Evolutionary conservation across 30 jellyfish, hydroid and myxozoan genomes (phyloP).

Genomic region (Catostylus mosaicus): DNA sequence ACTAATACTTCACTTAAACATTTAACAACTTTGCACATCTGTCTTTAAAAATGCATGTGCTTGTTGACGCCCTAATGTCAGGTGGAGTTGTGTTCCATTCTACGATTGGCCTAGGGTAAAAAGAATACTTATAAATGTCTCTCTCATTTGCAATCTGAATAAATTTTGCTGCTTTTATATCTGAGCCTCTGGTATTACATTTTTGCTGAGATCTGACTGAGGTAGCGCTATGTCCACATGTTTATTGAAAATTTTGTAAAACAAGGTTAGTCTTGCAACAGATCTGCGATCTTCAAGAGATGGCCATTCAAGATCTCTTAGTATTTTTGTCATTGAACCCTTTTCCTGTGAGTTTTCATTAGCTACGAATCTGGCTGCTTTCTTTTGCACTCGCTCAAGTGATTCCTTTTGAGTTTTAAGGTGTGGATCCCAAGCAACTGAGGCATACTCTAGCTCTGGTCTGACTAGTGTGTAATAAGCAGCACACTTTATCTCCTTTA

Average conservation of each 20-base stretch:
- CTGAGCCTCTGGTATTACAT: too few relatives aligned
- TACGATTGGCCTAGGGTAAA: not conserved
- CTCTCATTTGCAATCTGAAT: slow-evolving; percentile 5
- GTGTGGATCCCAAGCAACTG: too few relatives aligned
- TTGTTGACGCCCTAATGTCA: too few relatives aligned
- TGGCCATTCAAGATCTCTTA: too few relatives aligned
- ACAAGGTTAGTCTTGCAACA: slow-evolving; percentile 20
- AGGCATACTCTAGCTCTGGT: too few relatives aligned
- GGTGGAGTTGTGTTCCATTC: not conserved
- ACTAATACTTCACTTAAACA: not conserved
- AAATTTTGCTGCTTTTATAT: not conserved
- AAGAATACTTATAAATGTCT: not conserved
- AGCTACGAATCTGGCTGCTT: too few relatives aligned
- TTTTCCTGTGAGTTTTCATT: too few relatives aligned
- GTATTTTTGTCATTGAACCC: too few relatives aligned
- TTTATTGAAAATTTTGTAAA: slow-evolving; percentile 18
- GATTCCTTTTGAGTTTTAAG: too few relatives aligned
- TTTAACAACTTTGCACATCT: not conserved
- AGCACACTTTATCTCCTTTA: too few relatives aligned
- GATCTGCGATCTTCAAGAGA: slow-evolving; percentile 4
- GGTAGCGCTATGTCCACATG: slow-evolving; percentile 16
- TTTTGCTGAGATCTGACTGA: not conserved
- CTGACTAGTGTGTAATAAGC: too few relatives aligned
- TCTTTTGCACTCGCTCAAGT: too few relatives aligned
- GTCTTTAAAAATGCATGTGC: not conserved